Conservation (phyloP, 2,797 vertebrate species). For the Arrhamphus sclerolepis region DNA sequence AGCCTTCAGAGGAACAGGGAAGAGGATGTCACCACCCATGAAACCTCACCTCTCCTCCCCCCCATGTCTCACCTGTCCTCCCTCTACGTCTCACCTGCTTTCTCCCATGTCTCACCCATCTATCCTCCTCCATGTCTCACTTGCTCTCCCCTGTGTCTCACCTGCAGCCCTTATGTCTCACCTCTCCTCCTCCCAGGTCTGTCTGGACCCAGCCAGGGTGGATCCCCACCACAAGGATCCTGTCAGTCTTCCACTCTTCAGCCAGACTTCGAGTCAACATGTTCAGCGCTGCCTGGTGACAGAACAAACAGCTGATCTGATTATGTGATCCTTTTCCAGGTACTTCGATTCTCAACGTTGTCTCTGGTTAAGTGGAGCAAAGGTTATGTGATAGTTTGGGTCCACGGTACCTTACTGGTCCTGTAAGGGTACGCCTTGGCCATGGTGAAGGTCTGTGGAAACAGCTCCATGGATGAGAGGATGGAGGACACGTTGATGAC, state of each 20-base stretch:
- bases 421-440: constrained; percentile 76
- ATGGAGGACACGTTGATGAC: constrained; percentile 78
- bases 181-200: constrained; percentile 67
- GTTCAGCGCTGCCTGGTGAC: constrained; percentile 68
- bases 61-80: too few species aligned
- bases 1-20: constrained; percentile 47
- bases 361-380: too few species aligned
- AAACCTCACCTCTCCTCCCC: too few species aligned
- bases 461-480: constrained; percentile 75
- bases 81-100: too few species aligned
- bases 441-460: constrained; percentile 44
- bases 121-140: too few species aligned
- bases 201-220: constrained; percentile 75
- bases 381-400: too few species aligned
- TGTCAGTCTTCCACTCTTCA: constrained; percentile 57
- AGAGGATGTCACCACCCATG: background rate
- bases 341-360: too few species aligned
- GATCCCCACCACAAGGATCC: constrained; percentile 67
- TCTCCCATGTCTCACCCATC: too few species aligned
- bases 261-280: constrained; percentile 75
- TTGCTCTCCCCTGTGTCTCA: too few species aligned
- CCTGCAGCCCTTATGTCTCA: too few species aligned
- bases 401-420: constrained; percentile 86
- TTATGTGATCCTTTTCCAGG: too few species aligned
- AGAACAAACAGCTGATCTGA: too few species aligned